These are phyloP conservation scores for Neocloeon triangulifer DNA, from an alignment of 1,140 invertebrate species.

Conservation along the genomic window DNA sequence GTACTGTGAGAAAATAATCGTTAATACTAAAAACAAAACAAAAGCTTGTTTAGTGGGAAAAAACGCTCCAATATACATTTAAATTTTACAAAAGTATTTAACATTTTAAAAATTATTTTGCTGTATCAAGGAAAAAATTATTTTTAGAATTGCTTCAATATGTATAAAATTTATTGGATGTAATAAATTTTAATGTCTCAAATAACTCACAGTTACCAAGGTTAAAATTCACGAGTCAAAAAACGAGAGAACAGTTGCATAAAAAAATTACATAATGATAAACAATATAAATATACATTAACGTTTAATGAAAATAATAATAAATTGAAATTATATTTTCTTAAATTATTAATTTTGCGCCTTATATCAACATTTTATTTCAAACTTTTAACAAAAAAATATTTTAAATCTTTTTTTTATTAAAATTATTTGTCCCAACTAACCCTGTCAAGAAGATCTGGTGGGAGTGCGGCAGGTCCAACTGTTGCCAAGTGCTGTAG, in stretches of 20 bases:
- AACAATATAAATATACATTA: too few species aligned
- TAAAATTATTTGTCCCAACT: too few species aligned
- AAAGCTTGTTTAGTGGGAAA: not conserved
- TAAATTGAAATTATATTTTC: too few species aligned
- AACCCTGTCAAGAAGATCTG: slow-evolving; percentile 64
- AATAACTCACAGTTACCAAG: not conserved
- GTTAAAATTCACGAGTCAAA: not conserved
- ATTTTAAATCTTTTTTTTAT: too few species aligned
- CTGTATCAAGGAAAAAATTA: not conserved
- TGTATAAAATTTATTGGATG: not conserved
- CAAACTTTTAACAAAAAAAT: too few species aligned
- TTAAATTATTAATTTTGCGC: too few species aligned
- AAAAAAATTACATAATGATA: too few species aligned
- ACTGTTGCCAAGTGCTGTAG: slow-evolving; percentile 54
- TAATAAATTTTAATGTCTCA: not conserved
- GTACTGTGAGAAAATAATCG: slow-evolving; percentile 33
- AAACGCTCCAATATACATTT: not conserved
- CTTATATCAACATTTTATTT: too few species aligned
- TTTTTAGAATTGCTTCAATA: not conserved
- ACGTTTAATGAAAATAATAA: too few species aligned
- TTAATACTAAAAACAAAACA: slow-evolving; percentile 1
- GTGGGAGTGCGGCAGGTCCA: slow-evolving; percentile 59
- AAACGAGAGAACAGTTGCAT: not conserved
- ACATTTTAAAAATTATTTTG: not conserved
- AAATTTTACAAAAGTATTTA: not conserved